Conservation (phyloP, 2,113 vertebrate genomes). For the Chelonoidis abingdonii region DNA sequence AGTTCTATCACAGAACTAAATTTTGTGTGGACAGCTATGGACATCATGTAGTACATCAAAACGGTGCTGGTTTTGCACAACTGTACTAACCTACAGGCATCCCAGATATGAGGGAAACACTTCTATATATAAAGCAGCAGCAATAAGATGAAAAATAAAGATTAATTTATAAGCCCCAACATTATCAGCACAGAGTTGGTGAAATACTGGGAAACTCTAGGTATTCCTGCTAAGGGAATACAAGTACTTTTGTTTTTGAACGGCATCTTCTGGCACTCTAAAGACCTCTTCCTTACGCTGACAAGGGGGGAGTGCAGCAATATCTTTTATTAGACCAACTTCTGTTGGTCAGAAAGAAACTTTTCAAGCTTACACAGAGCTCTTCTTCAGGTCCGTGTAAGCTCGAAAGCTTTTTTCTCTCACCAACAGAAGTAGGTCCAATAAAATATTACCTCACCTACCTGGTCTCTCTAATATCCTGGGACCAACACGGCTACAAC, state of each 20-base stretch:
- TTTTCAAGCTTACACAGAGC: neutral
- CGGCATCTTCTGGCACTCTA: neutral
- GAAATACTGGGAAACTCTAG: slow-evolving; percentile 17
- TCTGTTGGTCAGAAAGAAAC: neutral
- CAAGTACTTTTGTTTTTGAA: slow-evolving; percentile 26
- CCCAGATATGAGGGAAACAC: slow-evolving; percentile 32
- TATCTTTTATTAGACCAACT: neutral
- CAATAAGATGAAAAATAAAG: slow-evolving; percentile 33
- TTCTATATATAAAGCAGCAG: slow-evolving; percentile 49
- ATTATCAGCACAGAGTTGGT: neutral
- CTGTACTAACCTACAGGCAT: neutral
- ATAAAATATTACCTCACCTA: neutral
- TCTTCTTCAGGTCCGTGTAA: neutral
- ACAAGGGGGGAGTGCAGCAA: neutral
- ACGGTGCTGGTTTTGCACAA: neutral
- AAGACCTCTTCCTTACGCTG: neutral
- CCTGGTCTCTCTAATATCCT: neutral
- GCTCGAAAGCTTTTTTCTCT: neutral
- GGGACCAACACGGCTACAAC: neutral
- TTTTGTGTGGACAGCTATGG: neutral
- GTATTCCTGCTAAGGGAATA: slow-evolving; percentile 25
- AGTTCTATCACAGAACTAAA: neutral
- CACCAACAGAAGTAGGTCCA: neutral
- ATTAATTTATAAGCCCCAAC: slow-evolving; percentile 43
- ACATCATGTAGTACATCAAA: neutral